Conservation (phyloP, 2,888 invertebrate genomes). For the Ethmia dodecea region DNA sequence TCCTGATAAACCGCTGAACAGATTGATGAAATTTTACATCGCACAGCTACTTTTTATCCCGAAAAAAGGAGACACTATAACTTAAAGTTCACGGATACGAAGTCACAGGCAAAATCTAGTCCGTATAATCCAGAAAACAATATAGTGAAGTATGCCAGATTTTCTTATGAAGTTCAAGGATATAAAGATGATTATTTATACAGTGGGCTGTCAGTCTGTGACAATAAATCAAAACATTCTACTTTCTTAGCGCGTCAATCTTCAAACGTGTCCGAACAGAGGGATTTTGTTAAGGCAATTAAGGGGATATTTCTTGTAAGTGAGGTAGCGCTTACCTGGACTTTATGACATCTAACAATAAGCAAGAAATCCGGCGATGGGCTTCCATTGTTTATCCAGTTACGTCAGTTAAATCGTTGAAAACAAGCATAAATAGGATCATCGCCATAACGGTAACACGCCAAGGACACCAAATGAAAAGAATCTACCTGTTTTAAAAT, state of each 20-base stretch:
- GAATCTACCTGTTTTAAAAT: conserved; percentile 45
- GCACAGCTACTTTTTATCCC: too few species aligned
- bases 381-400: conserved; percentile 57
- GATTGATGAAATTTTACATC: too few species aligned
- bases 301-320: conserved; percentile 51
- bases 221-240: too few species aligned
- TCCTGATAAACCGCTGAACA: too few species aligned
- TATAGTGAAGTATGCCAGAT: too few species aligned
- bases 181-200: too few species aligned
- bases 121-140: too few species aligned
- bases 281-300: conserved; percentile 53
- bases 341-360: conserved; percentile 55
- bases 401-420: conserved; percentile 58
- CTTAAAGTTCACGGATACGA: too few species aligned
- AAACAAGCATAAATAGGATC: conserved; percentile 56
- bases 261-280: conserved; percentile 30
- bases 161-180: too few species aligned
- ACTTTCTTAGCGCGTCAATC: conserved; percentile 1
- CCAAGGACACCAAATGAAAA: conserved; percentile 36
- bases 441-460: conserved; percentile 58
- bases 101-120: too few species aligned
- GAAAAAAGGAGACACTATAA: too few species aligned
- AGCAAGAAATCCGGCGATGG: conserved; percentile 31
- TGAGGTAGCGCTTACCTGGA: conserved; percentile 69
- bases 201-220: too few species aligned